Evolutionary conservation across 2,797 vertebrate genomes (phyloP), one percentile per base, ranked within the genome.

Genomic region (Alca torda): DNA sequence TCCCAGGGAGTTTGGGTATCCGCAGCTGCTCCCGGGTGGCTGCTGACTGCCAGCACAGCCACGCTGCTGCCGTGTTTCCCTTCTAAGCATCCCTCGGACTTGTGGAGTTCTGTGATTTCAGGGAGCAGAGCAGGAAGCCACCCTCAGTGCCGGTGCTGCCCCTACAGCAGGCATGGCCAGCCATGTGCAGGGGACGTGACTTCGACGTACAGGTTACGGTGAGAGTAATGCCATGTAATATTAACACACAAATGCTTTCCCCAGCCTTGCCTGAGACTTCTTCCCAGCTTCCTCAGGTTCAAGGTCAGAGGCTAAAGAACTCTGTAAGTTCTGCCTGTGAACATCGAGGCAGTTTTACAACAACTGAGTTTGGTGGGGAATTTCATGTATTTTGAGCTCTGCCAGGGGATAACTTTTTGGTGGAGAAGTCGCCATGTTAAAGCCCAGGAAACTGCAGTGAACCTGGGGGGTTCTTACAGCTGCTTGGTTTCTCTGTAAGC

Each of bases 71-170:
- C 1, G 4, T 1, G 0, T 46, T 60, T 72, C 33, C 28, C 24
- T 53, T 87, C n/a, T 26, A 16, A 64, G 37, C 18, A 54, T 33
- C 26, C 33, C 31, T 26, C 7, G 14, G 54, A 17, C 37, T 37
- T 53, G 30, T 16, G 51, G 39, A 57, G 50, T 37, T 79, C 15
- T 75, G 61, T 4, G 17, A 35, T 61, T 76, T 63, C 20, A 10
- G 23, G 18, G 56, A 72, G 39, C 28, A 28, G 50, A 64, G 45
- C 43, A 84, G 65, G 39, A 63, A 50, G 24, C 28, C 7, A 13
- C 4, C 18, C 53, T 18, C 0, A 2, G 39, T 20, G 16, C 18
- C 25, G n/a, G 12, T 7, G 11, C 30, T 67, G 60, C 10, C 8
- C 30, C 28, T 33, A 16, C 20, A 59, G 60, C 76, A 90, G 64